Conservation (phyloP, 2,888 invertebrate genomes). For the Petrolisthes manimaculis region DNA sequence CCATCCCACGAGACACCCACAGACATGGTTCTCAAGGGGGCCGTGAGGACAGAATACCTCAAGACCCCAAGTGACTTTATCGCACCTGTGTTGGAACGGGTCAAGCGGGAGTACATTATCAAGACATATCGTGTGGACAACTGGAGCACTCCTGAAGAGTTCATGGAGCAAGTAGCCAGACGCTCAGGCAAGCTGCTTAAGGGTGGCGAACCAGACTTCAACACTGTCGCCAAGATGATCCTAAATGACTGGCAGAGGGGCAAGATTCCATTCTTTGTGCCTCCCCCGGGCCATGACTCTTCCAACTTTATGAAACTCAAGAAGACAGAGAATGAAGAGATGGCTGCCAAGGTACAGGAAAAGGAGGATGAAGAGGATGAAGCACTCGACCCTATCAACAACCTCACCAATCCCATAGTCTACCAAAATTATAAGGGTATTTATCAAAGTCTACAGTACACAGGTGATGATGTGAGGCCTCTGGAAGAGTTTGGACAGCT, state of each 20-base stretch:
- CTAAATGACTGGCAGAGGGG: constrained; percentile 99
- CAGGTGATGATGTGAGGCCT: constrained; percentile 43
- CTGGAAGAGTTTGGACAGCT: constrained; percentile 18
- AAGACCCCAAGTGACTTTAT: constrained; percentile 96
- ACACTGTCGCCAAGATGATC: constrained; percentile 91
- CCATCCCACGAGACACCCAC: constrained; percentile 85
- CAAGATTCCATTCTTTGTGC: constrained; percentile 92
- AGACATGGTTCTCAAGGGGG: constrained; percentile 95
- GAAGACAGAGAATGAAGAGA: constrained; percentile 54
- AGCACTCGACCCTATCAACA: constrained; percentile 16
- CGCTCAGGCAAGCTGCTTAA: constrained; percentile 91
- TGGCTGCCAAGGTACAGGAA: constrained; percentile 45
- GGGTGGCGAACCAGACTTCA: constrained; percentile 95
- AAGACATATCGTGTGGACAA: constrained; percentile 87
- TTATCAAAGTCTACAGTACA: constrained; percentile 32
- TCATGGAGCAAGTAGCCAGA: constrained; percentile 89
- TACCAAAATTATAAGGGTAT: constrained; percentile 44
- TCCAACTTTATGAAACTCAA: constrained; percentile 72
- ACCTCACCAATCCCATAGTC: background rate
- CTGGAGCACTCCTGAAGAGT: constrained; percentile 87
- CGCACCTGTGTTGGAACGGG: constrained; percentile 84
- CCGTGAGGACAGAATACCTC: constrained; percentile 95
- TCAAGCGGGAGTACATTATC: constrained; percentile 87
- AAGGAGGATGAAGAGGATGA: constrained; percentile 48
- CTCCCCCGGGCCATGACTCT: constrained; percentile 85